A percentile compares a stretch with the other conserved stretches of the same genome.
phyloP scores from a whole-genome alignment of 2,888 invertebrate species.

The Heliconius charithonia region DNA sequence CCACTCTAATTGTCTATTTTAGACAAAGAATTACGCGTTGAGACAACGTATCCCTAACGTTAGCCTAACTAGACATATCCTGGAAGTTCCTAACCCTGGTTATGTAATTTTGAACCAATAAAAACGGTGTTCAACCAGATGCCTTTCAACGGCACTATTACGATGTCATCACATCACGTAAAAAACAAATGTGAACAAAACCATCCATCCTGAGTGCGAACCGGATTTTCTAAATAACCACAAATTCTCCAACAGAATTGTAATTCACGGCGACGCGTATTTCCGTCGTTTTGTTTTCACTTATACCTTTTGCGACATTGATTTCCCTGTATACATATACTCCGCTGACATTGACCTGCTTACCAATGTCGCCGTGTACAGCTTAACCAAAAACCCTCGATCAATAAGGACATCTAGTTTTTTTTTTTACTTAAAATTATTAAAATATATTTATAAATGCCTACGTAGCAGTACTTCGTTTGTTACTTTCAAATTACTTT shows the following conservation, averaged over 20 bases:
- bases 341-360: conserved; percentile 72
- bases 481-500: conserved; percentile 7
- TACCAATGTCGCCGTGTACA: conserved; percentile 65
- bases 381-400: conserved; percentile 54
- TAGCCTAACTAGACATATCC: background rate
- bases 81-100: no score
- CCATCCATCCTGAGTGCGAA: background rate
- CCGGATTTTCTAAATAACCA: conserved; percentile 20
- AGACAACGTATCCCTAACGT: background rate
- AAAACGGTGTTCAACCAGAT: background rate
- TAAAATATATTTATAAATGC: background rate
- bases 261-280: conserved; percentile 54
- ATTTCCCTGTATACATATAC: conserved; percentile 59
- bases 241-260: conserved; percentile 46
- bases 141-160: no score
- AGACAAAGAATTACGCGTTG: background rate
- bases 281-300: conserved; percentile 56
- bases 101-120: background rate
- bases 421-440: conserved; percentile 38
- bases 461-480: background rate
- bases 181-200: background rate
- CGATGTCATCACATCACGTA: background rate
- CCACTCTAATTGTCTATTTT: background rate
- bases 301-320: conserved; percentile 57
- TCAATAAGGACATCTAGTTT: conserved; percentile 59